phyloP scores from a whole-genome alignment of 2,797 vertebrate species.

The Sebastes elongatus region DNA sequence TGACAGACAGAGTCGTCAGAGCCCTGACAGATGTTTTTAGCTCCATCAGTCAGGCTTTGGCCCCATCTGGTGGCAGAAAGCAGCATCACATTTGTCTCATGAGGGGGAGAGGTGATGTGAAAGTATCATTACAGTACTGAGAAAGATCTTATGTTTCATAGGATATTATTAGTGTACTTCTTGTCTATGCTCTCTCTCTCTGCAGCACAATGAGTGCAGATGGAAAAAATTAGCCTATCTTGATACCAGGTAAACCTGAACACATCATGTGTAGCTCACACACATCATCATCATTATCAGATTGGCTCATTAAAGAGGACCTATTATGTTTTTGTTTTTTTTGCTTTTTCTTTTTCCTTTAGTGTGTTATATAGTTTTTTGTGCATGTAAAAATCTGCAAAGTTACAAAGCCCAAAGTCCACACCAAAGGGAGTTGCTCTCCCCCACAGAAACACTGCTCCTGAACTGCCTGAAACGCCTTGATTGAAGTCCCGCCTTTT shows the following conservation, averaged over 20 bases:
- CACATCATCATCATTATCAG: too few species aligned
- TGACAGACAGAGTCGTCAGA: not conserved
- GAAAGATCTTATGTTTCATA: not conserved
- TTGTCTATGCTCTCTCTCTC: not conserved
- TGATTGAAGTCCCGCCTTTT: too few species aligned
- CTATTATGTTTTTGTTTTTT: too few species aligned
- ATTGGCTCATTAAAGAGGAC: not conserved
- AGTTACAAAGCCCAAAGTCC: too few species aligned
- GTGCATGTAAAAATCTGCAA: too few species aligned
- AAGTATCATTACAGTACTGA: not conserved
- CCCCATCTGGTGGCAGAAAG: constrained; percentile 4
- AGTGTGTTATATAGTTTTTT: too few species aligned
- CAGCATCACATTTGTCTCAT: not conserved
- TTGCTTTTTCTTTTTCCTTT: not conserved
- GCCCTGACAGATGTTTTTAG: not conserved
- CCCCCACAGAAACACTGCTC: not conserved
- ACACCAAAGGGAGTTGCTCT: too few species aligned
- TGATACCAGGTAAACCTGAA: constrained; percentile 50
- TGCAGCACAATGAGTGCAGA: constrained; percentile 58
- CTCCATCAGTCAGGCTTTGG: not conserved
- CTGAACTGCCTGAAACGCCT: too few species aligned
- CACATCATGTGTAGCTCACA: not conserved
- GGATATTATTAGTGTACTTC: not conserved
- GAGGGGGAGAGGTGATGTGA: not conserved
- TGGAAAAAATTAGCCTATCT: not conserved